These are phyloP conservation scores for Orthonyx spaldingii DNA, from an alignment of 2,113 vertebrate genomes.

Conservation along the genomic window DNA sequence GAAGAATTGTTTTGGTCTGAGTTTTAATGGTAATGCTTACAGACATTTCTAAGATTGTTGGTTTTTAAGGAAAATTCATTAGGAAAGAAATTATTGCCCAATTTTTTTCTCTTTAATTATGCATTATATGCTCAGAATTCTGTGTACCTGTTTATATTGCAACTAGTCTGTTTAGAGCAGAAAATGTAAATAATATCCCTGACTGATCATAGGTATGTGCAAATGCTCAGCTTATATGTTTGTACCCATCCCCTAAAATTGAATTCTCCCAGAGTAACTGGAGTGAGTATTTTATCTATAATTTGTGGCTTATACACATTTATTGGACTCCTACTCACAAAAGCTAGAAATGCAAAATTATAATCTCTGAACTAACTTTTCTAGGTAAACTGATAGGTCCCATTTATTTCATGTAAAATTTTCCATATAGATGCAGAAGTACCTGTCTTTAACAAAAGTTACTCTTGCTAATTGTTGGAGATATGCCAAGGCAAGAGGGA, in stretches of 20 bases:
- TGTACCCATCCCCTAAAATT: background rate
- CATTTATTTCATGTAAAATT: slow-evolving; percentile 10
- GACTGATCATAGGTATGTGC: background rate
- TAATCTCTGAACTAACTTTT: slow-evolving; percentile 16
- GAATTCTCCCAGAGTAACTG: background rate
- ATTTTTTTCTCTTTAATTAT: background rate
- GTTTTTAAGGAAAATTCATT: slow-evolving; percentile 6
- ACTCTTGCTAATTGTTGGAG: slow-evolving; percentile 33
- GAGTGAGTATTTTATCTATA: background rate
- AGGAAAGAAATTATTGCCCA: background rate
- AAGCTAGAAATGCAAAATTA: background rate
- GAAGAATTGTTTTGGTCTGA: background rate
- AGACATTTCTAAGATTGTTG: background rate
- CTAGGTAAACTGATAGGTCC: slow-evolving; percentile 7
- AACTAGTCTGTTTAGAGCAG: background rate
- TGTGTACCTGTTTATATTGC: background rate
- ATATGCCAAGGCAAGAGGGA: background rate
- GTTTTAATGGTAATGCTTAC: background rate
- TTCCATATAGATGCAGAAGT: slow-evolving; percentile 18
- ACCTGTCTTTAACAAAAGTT: slow-evolving; percentile 25
- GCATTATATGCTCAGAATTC: background rate
- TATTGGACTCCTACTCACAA: background rate
- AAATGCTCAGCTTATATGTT: background rate
- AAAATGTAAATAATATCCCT: background rate
- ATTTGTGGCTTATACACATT: background rate